A percentile compares a stretch with the other conserved stretches of the same genome.
Evolutionary conservation across 2,888 invertebrate species (phyloP).

Genomic region (Dysmachus trigonus): DNA sequence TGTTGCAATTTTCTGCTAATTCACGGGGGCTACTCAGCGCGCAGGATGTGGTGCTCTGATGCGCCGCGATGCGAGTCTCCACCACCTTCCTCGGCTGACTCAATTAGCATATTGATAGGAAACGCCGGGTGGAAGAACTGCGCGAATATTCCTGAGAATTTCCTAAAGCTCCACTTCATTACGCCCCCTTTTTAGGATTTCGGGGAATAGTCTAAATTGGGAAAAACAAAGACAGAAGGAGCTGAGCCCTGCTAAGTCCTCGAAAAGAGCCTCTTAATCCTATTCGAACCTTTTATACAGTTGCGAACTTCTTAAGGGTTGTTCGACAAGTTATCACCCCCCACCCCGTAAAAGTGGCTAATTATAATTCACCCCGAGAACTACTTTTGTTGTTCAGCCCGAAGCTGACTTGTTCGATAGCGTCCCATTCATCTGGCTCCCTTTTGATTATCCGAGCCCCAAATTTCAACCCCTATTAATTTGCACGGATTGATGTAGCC

Average conservation of each 20-base stretch:
- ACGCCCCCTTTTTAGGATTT: neutral
- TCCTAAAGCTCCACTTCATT: neutral
- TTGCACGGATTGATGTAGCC: neutral
- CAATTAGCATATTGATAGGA: neutral
- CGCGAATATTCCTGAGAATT: too few relatives aligned
- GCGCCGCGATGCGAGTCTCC: neutral
- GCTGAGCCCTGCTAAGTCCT: neutral
- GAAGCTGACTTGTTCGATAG: neutral
- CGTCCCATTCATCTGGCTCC: neutral
- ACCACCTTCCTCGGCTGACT: neutral
- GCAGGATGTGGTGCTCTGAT: neutral
- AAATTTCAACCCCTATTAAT: neutral
- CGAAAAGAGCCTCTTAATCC: neutral
- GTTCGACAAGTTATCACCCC: neutral
- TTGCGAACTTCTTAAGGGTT: neutral
- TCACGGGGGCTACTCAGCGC: neutral
- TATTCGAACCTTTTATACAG: neutral
- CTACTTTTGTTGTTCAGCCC: neutral
- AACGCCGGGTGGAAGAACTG: neutral
- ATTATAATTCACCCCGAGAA: neutral
- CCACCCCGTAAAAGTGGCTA: neutral
- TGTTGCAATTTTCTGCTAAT: constrained; percentile 5
- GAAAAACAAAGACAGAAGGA: neutral
- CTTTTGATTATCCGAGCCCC: neutral
- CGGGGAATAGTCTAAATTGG: neutral